Evolutionary conservation across 2,113 vertebrate genomes (phyloP).

Genomic region (Aepyceros melampus): DNA sequence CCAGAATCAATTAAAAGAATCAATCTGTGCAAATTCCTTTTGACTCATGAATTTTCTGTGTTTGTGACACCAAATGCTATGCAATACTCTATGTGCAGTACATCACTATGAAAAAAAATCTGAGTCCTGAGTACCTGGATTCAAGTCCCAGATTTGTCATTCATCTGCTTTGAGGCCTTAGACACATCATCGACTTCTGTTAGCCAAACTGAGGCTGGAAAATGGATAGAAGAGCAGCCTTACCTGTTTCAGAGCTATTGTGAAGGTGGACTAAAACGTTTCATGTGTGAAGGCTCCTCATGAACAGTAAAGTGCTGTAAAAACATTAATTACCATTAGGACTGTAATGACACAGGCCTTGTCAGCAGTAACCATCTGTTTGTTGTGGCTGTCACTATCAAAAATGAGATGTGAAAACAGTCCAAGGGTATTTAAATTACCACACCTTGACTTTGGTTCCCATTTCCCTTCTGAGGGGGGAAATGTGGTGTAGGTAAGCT

Average conservation of each 20-base stretch:
- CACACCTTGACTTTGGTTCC: slow-evolving; percentile 10
- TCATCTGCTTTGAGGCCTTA: not conserved
- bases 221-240: not conserved
- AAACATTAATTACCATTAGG: slow-evolving; percentile 38
- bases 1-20: slow-evolving; percentile 5
- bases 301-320: slow-evolving; percentile 10
- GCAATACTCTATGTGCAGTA: not conserved
- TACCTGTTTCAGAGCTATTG: not conserved
- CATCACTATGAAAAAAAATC: not conserved
- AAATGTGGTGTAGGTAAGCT: not conserved
- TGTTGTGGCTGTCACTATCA: slow-evolving; percentile 34
- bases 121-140: not conserved
- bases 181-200: not conserved
- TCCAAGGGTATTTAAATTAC: slow-evolving; percentile 39
- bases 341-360: not conserved
- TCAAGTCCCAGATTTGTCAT: not conserved
- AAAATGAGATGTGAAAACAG: slow-evolving; percentile 32
- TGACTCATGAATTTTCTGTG: not conserved
- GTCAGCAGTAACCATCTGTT: slow-evolving; percentile 46
- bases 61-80: not conserved
- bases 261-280: not conserved
- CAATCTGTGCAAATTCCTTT: not conserved
- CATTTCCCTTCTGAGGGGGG: not conserved
- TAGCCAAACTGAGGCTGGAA: not conserved
- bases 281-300: slow-evolving; percentile 10